These are phyloP conservation scores for crab-eating macaque (Macaca fascicularis) DNA, from an alignment of 2,113 vertebrate genomes.

Conservation along the genomic window DNA sequence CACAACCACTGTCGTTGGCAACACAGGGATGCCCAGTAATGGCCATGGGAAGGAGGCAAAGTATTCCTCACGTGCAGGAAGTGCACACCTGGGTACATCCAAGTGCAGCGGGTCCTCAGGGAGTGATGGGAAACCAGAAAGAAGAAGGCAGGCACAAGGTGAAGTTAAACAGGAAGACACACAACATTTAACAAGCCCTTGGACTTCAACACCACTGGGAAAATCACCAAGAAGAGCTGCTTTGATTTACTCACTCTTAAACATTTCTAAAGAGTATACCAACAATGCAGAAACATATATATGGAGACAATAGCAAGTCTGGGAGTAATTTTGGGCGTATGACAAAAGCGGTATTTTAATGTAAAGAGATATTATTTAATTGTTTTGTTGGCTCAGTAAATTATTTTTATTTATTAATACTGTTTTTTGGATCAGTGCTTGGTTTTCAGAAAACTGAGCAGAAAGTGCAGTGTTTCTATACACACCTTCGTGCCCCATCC, in stretches of 20 bases:
- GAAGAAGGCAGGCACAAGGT: neutral
- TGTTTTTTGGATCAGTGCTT: neutral
- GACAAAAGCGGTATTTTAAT: neutral
- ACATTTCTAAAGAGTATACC: neutral
- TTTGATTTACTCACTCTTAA: neutral
- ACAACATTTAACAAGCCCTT: rapidly evolving
- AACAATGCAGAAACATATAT: neutral
- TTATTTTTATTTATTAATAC: neutral
- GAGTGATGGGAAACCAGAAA: rapidly evolving
- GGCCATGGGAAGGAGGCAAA: rapidly evolving
- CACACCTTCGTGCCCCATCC: no score
- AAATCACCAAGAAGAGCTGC: neutral
- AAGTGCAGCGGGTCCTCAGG: neutral
- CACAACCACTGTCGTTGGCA: rapidly evolving
- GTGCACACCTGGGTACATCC: neutral
- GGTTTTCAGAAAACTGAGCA: neutral
- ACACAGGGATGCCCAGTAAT: neutral
- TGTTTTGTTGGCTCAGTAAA: neutral
- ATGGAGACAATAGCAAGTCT: neutral
- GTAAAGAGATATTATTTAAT: neutral
- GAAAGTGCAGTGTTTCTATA: neutral
- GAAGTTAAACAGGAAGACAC: neutral
- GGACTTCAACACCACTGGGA: neutral
- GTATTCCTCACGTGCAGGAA: rapidly evolving
- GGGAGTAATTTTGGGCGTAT: neutral